Evolutionary conservation across 2,797 vertebrate species (phyloP).

Genomic region (Pelobates cultripes): DNA sequence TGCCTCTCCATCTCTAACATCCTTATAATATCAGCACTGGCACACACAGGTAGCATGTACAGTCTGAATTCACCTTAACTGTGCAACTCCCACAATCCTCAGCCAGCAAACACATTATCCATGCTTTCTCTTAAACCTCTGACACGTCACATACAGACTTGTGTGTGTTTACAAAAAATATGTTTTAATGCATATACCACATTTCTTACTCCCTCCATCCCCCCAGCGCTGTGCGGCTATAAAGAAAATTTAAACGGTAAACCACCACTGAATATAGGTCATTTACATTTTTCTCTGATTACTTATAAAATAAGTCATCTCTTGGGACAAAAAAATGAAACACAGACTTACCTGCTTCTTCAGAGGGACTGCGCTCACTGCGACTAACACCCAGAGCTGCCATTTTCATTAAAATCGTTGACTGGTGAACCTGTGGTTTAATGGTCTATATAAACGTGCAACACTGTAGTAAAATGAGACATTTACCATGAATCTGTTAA

Average conservation of each 20-base stretch:
- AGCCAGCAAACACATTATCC: too few species aligned
- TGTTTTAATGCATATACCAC: background rate
- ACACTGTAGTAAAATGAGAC: constrained; percentile 34
- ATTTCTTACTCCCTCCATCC: background rate
- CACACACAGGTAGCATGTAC: too few species aligned
- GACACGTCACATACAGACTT: background rate
- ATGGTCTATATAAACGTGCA: constrained; percentile 11
- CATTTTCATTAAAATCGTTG: constrained; percentile 38
- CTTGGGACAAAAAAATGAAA: constrained; percentile 3
- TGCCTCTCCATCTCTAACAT: too few species aligned
- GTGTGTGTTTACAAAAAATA: background rate
- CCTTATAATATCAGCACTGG: too few species aligned
- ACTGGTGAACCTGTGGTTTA: constrained; percentile 20
- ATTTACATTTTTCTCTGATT: constrained; percentile 21
- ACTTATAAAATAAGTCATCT: constrained; percentile 16
- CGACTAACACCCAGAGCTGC: constrained; percentile 18
- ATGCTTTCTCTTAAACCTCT: too few species aligned
- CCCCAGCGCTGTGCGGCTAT: background rate
- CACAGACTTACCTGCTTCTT: background rate
- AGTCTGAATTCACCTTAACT: too few species aligned
- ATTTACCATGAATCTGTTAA: constrained; percentile 35
- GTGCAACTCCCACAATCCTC: too few species aligned
- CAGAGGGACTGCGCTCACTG: background rate
- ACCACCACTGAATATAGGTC: constrained; percentile 14
- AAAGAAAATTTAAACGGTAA: constrained; percentile 13